A percentile compares a stretch with the other conserved stretches of the same genome.
Evolutionary conservation across 30 jellyfish, hydroid and myxozoan species (phyloP).

Genomic region (Haliclystus octoradiatus): DNA sequence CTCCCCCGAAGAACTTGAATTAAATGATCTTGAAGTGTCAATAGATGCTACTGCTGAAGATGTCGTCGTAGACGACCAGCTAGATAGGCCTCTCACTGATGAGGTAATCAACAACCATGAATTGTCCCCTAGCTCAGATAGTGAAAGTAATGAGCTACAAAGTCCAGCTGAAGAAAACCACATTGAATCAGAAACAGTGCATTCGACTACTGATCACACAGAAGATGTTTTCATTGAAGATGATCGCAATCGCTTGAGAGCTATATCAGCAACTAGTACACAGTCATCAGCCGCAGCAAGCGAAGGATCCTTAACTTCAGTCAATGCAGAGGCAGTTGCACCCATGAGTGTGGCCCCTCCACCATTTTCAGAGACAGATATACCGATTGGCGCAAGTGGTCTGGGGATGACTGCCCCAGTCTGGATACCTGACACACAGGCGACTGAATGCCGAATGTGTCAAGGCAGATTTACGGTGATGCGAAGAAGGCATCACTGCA

Average conservation of each 20-base stretch:
- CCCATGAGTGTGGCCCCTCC: not conserved
- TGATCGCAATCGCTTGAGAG: not conserved
- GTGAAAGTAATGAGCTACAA: too few species aligned
- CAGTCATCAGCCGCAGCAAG: not conserved
- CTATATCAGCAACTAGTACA: not conserved
- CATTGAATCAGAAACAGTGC: too few species aligned
- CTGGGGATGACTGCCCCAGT: constrained; percentile 90
- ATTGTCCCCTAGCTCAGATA: too few species aligned
- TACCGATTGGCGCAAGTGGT: not conserved
- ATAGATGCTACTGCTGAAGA: too few species aligned
- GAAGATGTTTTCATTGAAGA: too few species aligned
- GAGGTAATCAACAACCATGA: too few species aligned
- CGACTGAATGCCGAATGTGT: constrained; percentile 75
- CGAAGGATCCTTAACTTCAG: not conserved
- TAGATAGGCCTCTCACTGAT: too few species aligned
- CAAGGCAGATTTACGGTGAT: constrained; percentile 69
- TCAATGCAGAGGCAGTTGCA: constrained; percentile 2
- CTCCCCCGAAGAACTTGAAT: too few species aligned
- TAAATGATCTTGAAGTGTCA: too few species aligned
- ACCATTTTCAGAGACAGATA: not conserved
- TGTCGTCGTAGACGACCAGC: too few species aligned
- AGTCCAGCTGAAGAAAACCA: too few species aligned
- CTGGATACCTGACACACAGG: constrained; percentile 93
- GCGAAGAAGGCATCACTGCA: constrained; percentile 88
- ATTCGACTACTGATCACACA: too few species aligned